Evolutionary conservation across 2,797 vertebrate species (phyloP).

Genomic region (Chelonia mydas): DNA sequence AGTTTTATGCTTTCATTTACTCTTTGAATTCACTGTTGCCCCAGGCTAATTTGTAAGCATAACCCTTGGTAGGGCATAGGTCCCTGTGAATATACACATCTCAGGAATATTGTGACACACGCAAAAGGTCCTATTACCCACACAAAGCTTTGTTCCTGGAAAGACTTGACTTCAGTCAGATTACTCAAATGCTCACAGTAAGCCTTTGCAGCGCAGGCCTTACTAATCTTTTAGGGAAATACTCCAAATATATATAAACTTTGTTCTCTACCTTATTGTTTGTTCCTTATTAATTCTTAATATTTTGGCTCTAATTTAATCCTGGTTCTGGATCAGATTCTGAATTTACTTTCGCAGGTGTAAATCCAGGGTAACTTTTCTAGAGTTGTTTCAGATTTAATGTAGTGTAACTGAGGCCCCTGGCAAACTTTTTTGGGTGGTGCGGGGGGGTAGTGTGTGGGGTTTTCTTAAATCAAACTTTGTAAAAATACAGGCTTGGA

Average conservation of each 20-base stretch:
- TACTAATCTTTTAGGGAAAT: neutral
- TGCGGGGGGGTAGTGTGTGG: no score
- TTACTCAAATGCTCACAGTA: neutral
- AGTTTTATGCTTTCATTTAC: neutral
- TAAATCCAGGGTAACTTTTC: neutral
- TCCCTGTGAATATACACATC: neutral
- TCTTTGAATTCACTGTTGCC: neutral
- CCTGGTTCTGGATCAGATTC: neutral
- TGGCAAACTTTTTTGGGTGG: neutral
- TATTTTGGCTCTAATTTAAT: neutral
- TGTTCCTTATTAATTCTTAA: neutral
- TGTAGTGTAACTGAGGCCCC: neutral
- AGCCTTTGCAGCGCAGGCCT: neutral
- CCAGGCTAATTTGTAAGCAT: neutral
- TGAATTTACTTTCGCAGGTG: neutral
- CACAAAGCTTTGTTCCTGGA: neutral
- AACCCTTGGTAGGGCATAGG: neutral
- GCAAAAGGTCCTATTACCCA: neutral
- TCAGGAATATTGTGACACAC: neutral
- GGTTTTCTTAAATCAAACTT: neutral
- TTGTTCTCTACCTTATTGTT: neutral
- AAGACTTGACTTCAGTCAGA: accelerated
- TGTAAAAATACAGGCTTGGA: neutral
- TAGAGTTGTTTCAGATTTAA: neutral
- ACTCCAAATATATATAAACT: neutral